A percentile compares a stretch with the other conserved stretches of the same genome.
Evolutionary conservation across 2,113 vertebrate species (phyloP).

Genomic region (Pteruthius melanotis): DNA sequence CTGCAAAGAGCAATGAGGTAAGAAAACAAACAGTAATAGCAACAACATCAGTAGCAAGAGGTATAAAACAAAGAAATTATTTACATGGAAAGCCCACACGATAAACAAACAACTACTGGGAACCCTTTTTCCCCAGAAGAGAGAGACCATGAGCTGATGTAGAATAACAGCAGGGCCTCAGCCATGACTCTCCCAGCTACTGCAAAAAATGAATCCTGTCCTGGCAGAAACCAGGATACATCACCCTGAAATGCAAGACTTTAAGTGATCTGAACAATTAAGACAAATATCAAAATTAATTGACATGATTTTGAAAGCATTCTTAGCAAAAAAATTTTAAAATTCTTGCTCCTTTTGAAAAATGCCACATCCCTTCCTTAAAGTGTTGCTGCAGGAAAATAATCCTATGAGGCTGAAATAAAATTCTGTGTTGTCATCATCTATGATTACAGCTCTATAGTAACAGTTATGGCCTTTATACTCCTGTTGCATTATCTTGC

Average conservation of each 20-base stretch:
- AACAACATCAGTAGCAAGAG: background rate
- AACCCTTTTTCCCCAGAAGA: background rate
- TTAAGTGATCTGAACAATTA: background rate
- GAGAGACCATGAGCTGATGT: background rate
- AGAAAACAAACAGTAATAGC: background rate
- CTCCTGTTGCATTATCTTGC: background rate
- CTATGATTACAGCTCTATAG: background rate
- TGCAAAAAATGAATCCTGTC: background rate
- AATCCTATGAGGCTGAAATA: background rate
- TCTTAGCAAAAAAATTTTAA: background rate
- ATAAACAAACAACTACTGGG: fast-evolving
- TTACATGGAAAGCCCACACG: background rate
- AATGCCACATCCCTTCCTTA: background rate
- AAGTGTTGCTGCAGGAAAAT: background rate
- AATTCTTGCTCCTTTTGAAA: background rate
- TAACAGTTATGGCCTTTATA: background rate
- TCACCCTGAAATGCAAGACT: background rate
- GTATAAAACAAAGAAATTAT: background rate
- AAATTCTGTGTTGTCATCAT: background rate
- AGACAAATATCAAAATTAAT: background rate
- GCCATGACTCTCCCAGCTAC: background rate
- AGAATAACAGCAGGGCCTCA: background rate
- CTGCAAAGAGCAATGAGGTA: background rate
- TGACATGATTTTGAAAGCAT: background rate
- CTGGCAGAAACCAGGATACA: background rate